A percentile compares a stretch with the other conserved stretches of the same genome.
These are phyloP conservation scores for Heliocidaris tuberculata DNA, from an alignment of 35 echinoderm and acorn worm species.

Conservation along the genomic window DNA sequence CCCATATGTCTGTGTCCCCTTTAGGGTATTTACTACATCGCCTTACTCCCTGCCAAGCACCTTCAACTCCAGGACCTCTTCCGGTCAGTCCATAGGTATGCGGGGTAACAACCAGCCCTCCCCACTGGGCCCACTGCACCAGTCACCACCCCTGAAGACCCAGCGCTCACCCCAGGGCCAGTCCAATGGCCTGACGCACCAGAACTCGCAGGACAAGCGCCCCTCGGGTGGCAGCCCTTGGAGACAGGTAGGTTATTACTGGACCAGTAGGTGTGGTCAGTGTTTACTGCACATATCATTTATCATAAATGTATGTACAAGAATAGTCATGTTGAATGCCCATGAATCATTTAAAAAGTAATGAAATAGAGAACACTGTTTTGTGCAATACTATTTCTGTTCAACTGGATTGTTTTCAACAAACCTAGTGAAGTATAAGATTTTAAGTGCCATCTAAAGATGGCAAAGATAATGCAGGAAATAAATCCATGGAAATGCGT, in stretches of 20 bases:
- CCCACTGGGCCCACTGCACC: not conserved
- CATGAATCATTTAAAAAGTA: no score
- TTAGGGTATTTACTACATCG: constrained; percentile 76
- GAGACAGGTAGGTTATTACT: constrained; percentile 36
- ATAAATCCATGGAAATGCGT: no score
- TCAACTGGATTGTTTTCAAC: no score
- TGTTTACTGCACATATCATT: no score
- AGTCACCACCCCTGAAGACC: not conserved
- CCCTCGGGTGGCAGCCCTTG: not conserved
- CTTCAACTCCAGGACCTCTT: constrained; percentile 57
- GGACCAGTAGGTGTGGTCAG: no score
- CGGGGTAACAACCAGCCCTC: constrained; percentile 2
- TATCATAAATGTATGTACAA: no score
- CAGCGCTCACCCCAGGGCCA: constrained; percentile 24
- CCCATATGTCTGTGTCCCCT: not conserved
- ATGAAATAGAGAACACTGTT: no score
- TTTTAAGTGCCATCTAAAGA: no score
- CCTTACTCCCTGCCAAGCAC: constrained; percentile 63
- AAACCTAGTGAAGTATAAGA: no score
- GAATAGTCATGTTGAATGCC: no score
- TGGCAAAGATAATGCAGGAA: no score
- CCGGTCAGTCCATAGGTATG: constrained; percentile 50
- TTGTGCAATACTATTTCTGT: no score
- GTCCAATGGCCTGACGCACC: not conserved
- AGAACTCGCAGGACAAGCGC: not conserved